Base-by-base conservation (phyloP, 2,888 invertebrate species). In the Abrostola triplasia region DNA sequence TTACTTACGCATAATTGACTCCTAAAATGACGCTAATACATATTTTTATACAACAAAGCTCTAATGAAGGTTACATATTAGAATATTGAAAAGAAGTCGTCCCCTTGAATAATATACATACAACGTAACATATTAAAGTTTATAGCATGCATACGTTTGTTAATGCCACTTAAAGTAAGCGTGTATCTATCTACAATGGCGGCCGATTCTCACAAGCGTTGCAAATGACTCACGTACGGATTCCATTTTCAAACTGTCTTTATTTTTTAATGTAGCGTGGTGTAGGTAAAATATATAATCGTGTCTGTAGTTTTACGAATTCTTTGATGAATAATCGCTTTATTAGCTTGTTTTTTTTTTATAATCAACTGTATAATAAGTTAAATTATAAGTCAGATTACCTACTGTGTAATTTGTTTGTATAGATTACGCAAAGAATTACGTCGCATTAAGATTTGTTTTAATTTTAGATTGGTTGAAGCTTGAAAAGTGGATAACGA, bases 191-290 rank as follows among this genome's bases (percentile, higher is more conserved):
- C 11, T 38, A 13, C 35, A 56, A 59, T 65, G 66, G 72, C 72
- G 47, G 37, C 11, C 35, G 12, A 12, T 24, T 58, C 38, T 13
- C 41, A 44, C 44, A 24, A 67, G 51, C 50, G 48, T 40, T 41
- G 56, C 59, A 44, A 59, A 65, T 70, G 69, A 70, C 53, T 70
- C 72, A 72, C 55, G 52, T 59, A 36, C 35, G 66, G 55, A 71
- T 71, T 70, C 72, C 59, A 66, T 66, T 56, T 66, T 66, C 41
- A 47, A 70, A 59, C 8, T 5, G 47, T 48, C 36, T 48, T 13
- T 10, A 24, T 40, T n/a, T 55, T n/a, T 5, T 44, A 13, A 13
- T 61, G 41, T 50, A 56, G 37, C 40, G 36, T 40, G n/a, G 10
- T 24, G 59, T 53, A 54, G 42, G 57, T 37, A 66, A 37, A 49